These are phyloP conservation scores for Neoarius graeffei DNA, from an alignment of 2,113 vertebrate genomes.

Conservation along the genomic window DNA sequence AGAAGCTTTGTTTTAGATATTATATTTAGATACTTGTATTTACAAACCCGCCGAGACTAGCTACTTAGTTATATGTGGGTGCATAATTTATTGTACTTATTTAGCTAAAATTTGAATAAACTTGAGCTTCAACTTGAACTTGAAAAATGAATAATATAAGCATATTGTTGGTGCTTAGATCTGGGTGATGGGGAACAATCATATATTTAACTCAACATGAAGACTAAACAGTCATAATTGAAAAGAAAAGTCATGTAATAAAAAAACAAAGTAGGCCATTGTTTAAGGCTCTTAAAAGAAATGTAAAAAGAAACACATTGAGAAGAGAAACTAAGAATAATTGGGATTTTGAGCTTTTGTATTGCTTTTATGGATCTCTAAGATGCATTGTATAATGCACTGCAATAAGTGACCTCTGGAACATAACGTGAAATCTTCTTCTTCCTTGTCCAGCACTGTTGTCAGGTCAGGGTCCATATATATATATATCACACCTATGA, in stretches of 20 bases:
- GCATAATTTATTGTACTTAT: no score
- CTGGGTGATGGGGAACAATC: constrained; percentile 1
- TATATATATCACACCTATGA: no score
- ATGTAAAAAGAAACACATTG: neutral
- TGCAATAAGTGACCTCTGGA: constrained; percentile 61
- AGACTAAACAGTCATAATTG: neutral
- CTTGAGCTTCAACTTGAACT: no score
- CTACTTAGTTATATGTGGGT: no score
- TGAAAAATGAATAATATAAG: neutral
- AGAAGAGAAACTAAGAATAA: constrained; percentile 50
- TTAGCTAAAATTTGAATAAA: no score
- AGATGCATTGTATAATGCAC: constrained; percentile 55
- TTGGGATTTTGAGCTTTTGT: constrained; percentile 51
- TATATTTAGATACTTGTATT: no score
- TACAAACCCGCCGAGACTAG: no score
- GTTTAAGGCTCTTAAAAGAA: neutral
- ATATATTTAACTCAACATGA: constrained; percentile 31
- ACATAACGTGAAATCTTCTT: no score
- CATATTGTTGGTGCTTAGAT: constrained; percentile 32
- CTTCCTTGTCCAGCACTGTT: no score
- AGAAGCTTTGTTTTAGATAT: no score
- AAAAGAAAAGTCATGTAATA: constrained; percentile 17
- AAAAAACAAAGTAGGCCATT: constrained; percentile 15
- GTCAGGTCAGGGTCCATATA: no score
- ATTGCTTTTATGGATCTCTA: constrained; percentile 62